Percentiles rank a stretch among this genome's conserved stretches.
Evolutionary conservation across 2,113 vertebrate genomes (phyloP).

Genomic region (Apaloderma vittatum): DNA sequence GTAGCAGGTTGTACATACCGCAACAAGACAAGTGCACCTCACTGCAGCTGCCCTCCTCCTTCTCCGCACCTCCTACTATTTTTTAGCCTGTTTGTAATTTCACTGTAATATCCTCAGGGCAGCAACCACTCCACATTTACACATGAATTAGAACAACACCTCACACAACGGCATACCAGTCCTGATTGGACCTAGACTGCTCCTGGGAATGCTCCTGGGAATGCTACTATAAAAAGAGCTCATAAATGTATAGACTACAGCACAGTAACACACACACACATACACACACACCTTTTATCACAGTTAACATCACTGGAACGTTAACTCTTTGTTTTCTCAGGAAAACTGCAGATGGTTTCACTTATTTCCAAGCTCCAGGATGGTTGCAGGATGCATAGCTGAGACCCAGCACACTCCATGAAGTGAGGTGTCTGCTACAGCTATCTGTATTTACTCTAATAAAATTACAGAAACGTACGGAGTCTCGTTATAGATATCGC

Average conservation of each 20-base stretch:
- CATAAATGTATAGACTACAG: constrained; percentile 19
- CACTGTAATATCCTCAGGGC: constrained; percentile 56
- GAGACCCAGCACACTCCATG: background rate
- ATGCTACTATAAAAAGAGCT: constrained; percentile 54
- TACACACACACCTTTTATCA: background rate
- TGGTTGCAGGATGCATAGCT: background rate
- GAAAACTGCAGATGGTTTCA: background rate
- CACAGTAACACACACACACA: background rate
- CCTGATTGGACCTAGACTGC: constrained; percentile 55
- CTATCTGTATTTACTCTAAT: background rate
- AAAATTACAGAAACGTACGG: background rate
- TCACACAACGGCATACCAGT: constrained; percentile 53
- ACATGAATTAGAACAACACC: constrained; percentile 67
- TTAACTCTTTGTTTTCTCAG: background rate
- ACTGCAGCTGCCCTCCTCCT: background rate
- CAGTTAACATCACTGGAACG: background rate
- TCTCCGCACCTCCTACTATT: constrained; percentile 2
- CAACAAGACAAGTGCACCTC: background rate
- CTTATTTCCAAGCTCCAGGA: background rate
- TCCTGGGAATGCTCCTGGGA: constrained; percentile 58
- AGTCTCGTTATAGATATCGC: background rate
- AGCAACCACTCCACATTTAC: constrained; percentile 65
- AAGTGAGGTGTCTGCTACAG: background rate
- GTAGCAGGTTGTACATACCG: background rate
- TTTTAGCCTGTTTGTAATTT: constrained; percentile 57